Base-by-base conservation (phyloP, 2,797 vertebrate species). In the Triplophysa yarkandensis region DNA sequence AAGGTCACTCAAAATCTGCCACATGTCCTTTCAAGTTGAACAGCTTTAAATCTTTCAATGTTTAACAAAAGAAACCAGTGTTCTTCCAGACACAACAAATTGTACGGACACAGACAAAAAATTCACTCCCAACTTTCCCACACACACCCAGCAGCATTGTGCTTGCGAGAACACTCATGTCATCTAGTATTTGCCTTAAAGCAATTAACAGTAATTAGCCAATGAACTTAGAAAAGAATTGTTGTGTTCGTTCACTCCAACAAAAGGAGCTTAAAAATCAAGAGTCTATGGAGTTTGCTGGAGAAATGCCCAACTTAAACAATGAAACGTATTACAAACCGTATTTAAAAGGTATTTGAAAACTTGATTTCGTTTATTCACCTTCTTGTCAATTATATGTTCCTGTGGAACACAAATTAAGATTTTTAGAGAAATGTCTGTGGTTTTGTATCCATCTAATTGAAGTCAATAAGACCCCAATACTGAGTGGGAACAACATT, bases 141-240 rank as follows among this genome's bases (percentile, higher is more conserved):
- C 30, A 55, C 25, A 54, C 32, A 75, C 14, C 32, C 39, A 17
- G 21, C 23, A 68, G 36, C 63, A 43, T 57, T 64, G 60, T 62
- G 63, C 58, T 68, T 21, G 21, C 73, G 73, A 76, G 70, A 83
- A 77, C 28, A 48, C 61, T 21, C 71, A 43, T 14, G 25, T 11
- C 23, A 25, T 19, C 16, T 57, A 19, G 30, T 14, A 16, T 50
- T 68, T 48, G 52, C 32, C 58, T 50, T 50, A 39, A 41, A 55
- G 65, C 58, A 80, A 80, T 80, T 80, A 81, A 58, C 30, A 67
- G 17, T 52, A 55, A 80, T 81, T 64, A 71, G 28, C 43, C 11
- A 43, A 66, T 68, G 8, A 52, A 68, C 27, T 41, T 21, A 52
- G 28, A 48, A 48, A 60, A 73, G 54, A 60, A 65, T 30, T 55